Evolutionary conservation across 2,888 invertebrate species (phyloP).

Genomic region (Lysandra bellargus): DNA sequence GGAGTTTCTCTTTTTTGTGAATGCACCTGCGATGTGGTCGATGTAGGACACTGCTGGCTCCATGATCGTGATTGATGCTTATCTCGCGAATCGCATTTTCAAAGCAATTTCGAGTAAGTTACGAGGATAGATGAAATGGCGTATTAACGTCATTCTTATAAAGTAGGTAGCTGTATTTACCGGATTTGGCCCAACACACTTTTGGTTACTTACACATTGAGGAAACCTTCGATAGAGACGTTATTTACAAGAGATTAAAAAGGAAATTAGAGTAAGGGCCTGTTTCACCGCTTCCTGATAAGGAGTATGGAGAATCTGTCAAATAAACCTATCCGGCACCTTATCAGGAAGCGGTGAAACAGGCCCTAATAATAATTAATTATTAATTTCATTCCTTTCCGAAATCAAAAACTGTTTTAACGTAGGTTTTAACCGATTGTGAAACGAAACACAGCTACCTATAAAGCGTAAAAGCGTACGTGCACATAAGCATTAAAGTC

Average conservation of each 20-base stretch:
- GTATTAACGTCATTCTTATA: constrained; percentile 11
- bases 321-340: no score
- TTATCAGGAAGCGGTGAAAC: no score
- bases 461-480: no score
- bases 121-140: constrained; percentile 22
- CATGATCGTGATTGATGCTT: constrained; percentile 62
- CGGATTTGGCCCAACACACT: neutral
- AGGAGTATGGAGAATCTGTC: no score
- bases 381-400: no score
- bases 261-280: neutral
- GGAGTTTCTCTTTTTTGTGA: constrained; percentile 77
- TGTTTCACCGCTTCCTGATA: no score
- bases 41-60: constrained; percentile 68
- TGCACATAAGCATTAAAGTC: no score
- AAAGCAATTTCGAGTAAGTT: constrained; percentile 32
- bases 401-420: neutral
- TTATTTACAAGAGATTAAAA: neutral
- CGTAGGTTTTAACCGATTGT: neutral
- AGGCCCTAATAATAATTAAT: neutral
- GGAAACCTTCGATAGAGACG: neutral
- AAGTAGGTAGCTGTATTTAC: neutral
- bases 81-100: constrained; percentile 55
- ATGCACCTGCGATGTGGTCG: constrained; percentile 59
- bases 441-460: neutral
- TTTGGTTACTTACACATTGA: neutral